phyloP scores from a whole-genome alignment of 2,113 vertebrate genomes.

The Apistogramma diplotaenia region DNA sequence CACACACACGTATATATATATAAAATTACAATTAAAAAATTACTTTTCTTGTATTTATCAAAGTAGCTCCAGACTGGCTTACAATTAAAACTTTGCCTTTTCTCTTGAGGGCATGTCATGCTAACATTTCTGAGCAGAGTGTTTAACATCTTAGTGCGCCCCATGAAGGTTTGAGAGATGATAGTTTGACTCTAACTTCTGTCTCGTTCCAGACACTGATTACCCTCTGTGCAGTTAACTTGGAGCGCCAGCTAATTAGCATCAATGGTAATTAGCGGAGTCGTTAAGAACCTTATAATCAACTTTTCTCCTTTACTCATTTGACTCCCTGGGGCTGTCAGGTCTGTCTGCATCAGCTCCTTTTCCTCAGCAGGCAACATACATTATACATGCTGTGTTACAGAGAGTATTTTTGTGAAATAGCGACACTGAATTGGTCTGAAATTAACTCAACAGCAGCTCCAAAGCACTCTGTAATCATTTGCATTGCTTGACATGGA shows the following conservation, averaged over 20 bases:
- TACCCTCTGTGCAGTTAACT: conserved; percentile 73
- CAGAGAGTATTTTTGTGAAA: conserved; percentile 55
- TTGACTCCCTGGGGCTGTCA: conserved; percentile 72
- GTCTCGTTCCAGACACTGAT: conserved; percentile 70
- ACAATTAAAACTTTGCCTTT: conserved; percentile 29
- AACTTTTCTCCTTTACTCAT: conserved; percentile 73
- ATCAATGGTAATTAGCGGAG: conserved; percentile 74
- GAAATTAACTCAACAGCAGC: conserved; percentile 48
- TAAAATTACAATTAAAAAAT: neutral
- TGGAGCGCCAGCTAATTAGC: conserved; percentile 74
- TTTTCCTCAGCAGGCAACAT: conserved; percentile 65
- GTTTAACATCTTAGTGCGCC: conserved; percentile 48
- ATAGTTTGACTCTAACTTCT: conserved; percentile 72
- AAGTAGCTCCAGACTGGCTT: neutral
- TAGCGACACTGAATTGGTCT: conserved; percentile 44
- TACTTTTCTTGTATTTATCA: neutral
- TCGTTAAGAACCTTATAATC: conserved; percentile 78
- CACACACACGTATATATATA: too few species aligned
- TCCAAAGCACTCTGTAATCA: conserved; percentile 3
- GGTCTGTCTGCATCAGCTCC: conserved; percentile 63
- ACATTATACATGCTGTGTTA: conserved; percentile 71
- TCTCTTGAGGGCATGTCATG: conserved; percentile 27
- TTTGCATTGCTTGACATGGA: neutral
- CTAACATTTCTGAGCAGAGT: conserved; percentile 29
- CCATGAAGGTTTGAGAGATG: conserved; percentile 65